A percentile compares a stretch with the other conserved stretches of the same genome.
These are phyloP conservation scores for Noctilio leporinus DNA, from an alignment of 2,113 vertebrate species.

Conservation along the genomic window DNA sequence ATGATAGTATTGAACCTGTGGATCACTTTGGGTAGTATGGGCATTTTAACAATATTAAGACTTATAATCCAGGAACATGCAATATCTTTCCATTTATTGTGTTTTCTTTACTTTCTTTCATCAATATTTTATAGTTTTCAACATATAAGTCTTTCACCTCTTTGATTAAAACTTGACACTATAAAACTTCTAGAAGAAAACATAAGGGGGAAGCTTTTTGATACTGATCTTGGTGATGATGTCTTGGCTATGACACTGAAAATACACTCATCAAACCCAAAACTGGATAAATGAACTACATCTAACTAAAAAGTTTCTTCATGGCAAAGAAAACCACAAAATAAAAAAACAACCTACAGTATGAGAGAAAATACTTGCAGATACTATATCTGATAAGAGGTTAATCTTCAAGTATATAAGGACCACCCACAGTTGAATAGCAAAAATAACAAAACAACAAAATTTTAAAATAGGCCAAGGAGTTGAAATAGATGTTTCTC, in stretches of 20 bases:
- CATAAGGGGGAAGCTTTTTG: background rate
- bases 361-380: background rate
- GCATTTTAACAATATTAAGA: background rate
- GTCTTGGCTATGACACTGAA: background rate
- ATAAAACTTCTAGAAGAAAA: background rate
- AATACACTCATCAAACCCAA: background rate
- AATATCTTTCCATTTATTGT: background rate
- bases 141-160: background rate
- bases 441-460: background rate
- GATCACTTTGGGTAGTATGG: background rate
- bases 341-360: background rate
- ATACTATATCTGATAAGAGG: background rate
- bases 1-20: background rate
- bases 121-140: background rate
- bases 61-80: background rate
- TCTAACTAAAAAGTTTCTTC: background rate
- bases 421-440: background rate
- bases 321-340: background rate
- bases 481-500: background rate
- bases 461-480: background rate
- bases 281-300: background rate
- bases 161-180: background rate
- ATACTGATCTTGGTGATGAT: background rate
- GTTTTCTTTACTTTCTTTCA: background rate
- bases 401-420: background rate